Evolutionary conservation across 2,888 invertebrate species (phyloP), one percentile per base, ranked within the genome.

Genomic region (Caenorhabditis macrosperma): DNA sequence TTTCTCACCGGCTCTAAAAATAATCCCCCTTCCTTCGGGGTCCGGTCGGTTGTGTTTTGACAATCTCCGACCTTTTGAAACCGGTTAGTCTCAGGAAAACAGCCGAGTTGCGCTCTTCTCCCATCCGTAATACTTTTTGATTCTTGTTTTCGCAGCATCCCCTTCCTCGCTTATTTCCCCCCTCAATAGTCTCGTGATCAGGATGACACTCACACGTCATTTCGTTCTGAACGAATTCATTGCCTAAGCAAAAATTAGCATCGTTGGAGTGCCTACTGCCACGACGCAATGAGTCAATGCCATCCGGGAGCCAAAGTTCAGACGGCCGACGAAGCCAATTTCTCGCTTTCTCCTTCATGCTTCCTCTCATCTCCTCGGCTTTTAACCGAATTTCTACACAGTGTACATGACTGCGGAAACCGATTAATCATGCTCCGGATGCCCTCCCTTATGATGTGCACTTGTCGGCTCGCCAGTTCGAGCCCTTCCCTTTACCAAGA

Each of bases 221-320:
- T 35, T 7, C 52, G 41, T 61, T 64, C 44, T 57, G 74, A 64
- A 64, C 74, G 64, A 74, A 74, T 74, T 64, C 74, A 74, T 74
- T 72, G 48, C 48, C 46, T 57, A 50, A 24, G 38, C 48, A 50
- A 24, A 74, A 74, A 74, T 74, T 74, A 64, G 74, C 74, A 57
- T 74, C 74, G 74, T 74, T 74, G 59, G 35, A 26, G 46, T 46
- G 59, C 28, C 48, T 57, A 24, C 50, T n/a, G 26, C 26, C 35
- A 28, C 50, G 33, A 64, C 26, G 35, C 60, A 68, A 46, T 22
- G 52, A n/a, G 57, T 67, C 67, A 55, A 24, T n/a, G 35, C n/a
- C 35, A 26, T 44, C 44, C 41, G 33, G 9, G 48, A 61, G 61
- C 48, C 61, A 46, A 48, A 61, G 46, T 48, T 46, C 46, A 61